Percentiles rank a stretch among this genome's conserved stretches.
These are phyloP conservation scores for Leptoteleia sp. DNA, from an alignment of 1,140 invertebrate species.

Conservation along the genomic window DNA sequence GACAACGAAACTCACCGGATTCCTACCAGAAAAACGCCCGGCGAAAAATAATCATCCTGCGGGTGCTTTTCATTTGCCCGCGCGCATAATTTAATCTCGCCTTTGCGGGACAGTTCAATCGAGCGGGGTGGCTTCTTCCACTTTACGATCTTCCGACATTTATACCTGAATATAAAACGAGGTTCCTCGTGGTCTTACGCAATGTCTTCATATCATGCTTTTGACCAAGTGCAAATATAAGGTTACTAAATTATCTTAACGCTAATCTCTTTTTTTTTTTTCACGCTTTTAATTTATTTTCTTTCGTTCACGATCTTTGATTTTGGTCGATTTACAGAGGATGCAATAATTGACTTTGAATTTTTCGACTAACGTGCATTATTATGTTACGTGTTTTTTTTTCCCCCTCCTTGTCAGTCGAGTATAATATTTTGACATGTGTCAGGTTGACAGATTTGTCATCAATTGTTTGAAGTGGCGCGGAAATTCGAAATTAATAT, in stretches of 20 bases:
- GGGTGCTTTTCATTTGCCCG: slow-evolving; percentile 15
- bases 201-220: slow-evolving; percentile 36
- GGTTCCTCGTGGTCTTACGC: neutral
- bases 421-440: neutral
- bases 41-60: slow-evolving; percentile 23
- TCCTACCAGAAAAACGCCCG: slow-evolving; percentile 66
- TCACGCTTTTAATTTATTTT: no score
- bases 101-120: no score
- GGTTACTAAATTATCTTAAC: no score
- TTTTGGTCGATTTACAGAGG: neutral
- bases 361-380: neutral
- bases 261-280: no score
- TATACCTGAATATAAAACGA: slow-evolving; percentile 28
- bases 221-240: neutral
- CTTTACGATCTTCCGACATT: neutral
- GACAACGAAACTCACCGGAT: slow-evolving; percentile 63
- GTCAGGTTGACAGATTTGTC: slow-evolving; percentile 1
- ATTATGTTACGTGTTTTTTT: neutral
- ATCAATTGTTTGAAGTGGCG: slow-evolving; percentile 24
- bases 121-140: no score
- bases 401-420: neutral
- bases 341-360: neutral
- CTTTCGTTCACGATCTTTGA: neutral
- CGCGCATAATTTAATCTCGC: slow-evolving; percentile 40
- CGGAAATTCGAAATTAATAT: neutral